Base-by-base conservation (phyloP, 2,797 vertebrate genomes). In the Scarus forsteni region DNA sequence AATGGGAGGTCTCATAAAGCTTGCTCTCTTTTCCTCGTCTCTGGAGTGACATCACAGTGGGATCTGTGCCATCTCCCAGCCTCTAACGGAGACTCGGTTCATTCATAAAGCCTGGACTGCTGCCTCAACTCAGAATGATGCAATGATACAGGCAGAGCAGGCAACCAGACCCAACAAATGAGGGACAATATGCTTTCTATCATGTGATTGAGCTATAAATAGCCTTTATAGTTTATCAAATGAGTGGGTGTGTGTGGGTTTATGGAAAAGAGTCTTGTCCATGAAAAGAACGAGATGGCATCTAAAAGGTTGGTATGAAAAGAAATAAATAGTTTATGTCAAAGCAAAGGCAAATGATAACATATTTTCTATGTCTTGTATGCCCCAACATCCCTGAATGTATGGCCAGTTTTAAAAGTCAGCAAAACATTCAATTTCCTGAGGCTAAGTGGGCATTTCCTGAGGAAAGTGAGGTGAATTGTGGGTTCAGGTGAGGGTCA, bases 11-110 rank as follows among this genome's bases (percentile, higher is more conserved):
- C 85, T 92, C 85, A 91, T 75, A 89, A 88, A 74, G 87, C 79
- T 83, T 71, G 73, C 83, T 90, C 67, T 76, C 84, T 85, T 84
- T 82, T 87, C 75, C 62, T 77, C 27, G 69, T 85, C 87, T 82
- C 78, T 84, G 57, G 82, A 83, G 90, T 95, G 93, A 95, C 93
- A 94, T 94, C 93, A 94, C 78, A 81, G 63, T 83, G 89, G 92
- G 93, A 92, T 88, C 82, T 1, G 86, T 86, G 91, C 90, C 90
- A 92, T 90, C 80, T 83, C 86, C 77, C 89, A 83, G 88, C 86
- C 90, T 91, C 89, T 86, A 83, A 79, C 81, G 67, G 83, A 88
- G 87, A 90, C 83, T 90, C 65, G 42, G 62, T 92, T 94, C 92
- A 95, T 95, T 95, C 93, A 93, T 91, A 92, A 93, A 92, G 87